These are phyloP conservation scores for Anticlea derivata DNA, from an alignment of 2,888 invertebrate species.

Conservation along the genomic window DNA sequence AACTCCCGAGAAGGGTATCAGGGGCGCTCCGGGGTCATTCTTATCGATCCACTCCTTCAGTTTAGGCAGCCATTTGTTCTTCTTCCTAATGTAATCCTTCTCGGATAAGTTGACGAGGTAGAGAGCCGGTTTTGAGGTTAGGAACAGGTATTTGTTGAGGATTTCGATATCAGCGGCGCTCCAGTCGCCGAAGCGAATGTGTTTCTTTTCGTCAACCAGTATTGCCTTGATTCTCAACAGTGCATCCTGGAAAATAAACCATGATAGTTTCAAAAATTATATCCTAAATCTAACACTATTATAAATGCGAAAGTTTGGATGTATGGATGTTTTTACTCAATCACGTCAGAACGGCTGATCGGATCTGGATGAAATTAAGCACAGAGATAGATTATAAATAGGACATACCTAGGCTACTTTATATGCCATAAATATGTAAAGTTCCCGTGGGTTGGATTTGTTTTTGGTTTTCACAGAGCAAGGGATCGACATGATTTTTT, in stretches of 20 bases:
- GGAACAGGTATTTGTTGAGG: slow-evolving; percentile 97
- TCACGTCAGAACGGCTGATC: no score
- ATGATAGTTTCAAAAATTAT: not conserved
- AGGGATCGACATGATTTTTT: no score
- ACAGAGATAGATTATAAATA: no score
- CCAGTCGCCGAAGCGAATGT: slow-evolving; percentile 97
- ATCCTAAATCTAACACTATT: no score
- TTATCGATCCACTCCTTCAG: slow-evolving; percentile 99
- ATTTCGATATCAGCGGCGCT: slow-evolving; percentile 96
- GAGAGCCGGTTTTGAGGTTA: slow-evolving; percentile 98
- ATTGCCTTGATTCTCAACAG: slow-evolving; percentile 92
- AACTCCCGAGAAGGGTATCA: slow-evolving; percentile 98
- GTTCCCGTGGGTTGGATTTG: no score
- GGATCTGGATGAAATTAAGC: no score
- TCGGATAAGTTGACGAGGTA: slow-evolving; percentile 98
- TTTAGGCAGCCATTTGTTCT: slow-evolving; percentile 98
- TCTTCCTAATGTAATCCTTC: slow-evolving; percentile 98
- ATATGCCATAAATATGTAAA: no score
- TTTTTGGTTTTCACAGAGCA: no score
- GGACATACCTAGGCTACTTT: no score
- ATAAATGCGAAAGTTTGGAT: no score
- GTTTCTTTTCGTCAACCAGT: slow-evolving; percentile 94
- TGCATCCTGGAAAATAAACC: slow-evolving; percentile 86
- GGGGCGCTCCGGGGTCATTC: slow-evolving; percentile 95
- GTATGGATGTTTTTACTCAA: no score